A percentile compares a stretch with the other conserved stretches of the same genome.
Conservation (phyloP, 2,797 vertebrate genomes). For the Capromys pilorides region DNA sequence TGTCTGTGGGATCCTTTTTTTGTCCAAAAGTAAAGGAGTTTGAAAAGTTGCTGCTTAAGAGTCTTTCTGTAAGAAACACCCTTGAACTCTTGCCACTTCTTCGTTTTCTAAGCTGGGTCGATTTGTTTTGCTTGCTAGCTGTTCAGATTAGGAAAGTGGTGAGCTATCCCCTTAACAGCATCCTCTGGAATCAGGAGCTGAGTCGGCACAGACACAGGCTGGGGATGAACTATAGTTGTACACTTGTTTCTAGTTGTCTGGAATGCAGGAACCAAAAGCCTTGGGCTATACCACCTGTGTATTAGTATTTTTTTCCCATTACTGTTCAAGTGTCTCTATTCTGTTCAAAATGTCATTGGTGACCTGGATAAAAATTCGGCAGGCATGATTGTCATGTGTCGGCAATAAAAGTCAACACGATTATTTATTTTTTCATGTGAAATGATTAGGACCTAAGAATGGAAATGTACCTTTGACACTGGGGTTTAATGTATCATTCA, state of each 20-base stretch:
- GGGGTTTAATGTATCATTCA: background rate
- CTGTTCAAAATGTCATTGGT: background rate
- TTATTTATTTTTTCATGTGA: background rate
- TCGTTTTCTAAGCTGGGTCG: background rate
- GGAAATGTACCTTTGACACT: background rate
- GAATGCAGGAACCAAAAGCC: background rate
- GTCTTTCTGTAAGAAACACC: background rate
- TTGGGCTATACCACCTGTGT: background rate
- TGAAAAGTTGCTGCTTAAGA: background rate
- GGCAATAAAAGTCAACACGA: background rate
- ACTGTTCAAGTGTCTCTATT: background rate
- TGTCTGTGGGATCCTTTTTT: background rate
- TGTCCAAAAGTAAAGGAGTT: background rate
- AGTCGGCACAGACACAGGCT: background rate
- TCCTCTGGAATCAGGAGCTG: background rate
- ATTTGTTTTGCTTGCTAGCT: background rate
- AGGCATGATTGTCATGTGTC: background rate
- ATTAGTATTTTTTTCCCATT: background rate
- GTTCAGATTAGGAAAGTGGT: background rate
- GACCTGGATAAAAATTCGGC: background rate
- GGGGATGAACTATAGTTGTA: background rate
- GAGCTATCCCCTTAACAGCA: background rate
- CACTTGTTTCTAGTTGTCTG: background rate
- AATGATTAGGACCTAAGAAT: background rate
- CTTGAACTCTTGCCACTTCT: background rate